A percentile compares a stretch with the other conserved stretches of the same genome.
Conservation (phyloP, 2,797 vertebrate species). For the Anniella stebbinsi region DNA sequence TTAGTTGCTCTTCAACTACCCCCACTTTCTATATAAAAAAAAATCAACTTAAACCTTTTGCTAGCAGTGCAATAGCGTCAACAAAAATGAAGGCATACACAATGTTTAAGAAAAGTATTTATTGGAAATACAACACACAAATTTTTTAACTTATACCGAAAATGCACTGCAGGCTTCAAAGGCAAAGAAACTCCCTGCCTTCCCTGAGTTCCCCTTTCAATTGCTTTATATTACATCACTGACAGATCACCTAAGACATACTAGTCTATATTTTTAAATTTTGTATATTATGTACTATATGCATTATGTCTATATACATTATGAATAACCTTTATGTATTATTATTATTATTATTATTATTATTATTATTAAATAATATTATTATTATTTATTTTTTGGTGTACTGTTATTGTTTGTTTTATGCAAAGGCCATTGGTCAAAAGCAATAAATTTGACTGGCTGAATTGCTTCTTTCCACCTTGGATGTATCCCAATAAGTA, state of each 20-base stretch:
- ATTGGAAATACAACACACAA: not conserved
- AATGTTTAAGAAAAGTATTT: constrained; percentile 12
- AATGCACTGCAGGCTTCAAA: not conserved
- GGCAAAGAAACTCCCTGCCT: not conserved
- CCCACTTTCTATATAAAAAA: not conserved
- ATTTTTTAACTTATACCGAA: not conserved
- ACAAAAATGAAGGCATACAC: not conserved
- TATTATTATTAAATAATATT: too few relatives aligned
- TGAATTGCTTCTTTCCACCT: not conserved
- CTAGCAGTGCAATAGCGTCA: not conserved
- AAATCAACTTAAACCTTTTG: not conserved
- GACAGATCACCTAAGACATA: too few relatives aligned
- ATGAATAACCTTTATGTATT: too few relatives aligned
- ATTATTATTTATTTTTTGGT: too few relatives aligned
- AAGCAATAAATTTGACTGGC: too few relatives aligned
- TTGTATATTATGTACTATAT: too few relatives aligned
- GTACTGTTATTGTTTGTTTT: too few relatives aligned
- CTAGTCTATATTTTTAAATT: too few relatives aligned
- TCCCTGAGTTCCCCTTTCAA: not conserved
- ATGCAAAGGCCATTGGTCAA: too few relatives aligned
- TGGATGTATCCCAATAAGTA: not conserved
- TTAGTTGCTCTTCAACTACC: not conserved
- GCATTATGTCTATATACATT: too few relatives aligned
- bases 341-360: too few relatives aligned
- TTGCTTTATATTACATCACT: too few relatives aligned